Evolutionary conservation across 2,113 vertebrate species (phyloP).

Genomic region (Microcebus griseorufus): DNA sequence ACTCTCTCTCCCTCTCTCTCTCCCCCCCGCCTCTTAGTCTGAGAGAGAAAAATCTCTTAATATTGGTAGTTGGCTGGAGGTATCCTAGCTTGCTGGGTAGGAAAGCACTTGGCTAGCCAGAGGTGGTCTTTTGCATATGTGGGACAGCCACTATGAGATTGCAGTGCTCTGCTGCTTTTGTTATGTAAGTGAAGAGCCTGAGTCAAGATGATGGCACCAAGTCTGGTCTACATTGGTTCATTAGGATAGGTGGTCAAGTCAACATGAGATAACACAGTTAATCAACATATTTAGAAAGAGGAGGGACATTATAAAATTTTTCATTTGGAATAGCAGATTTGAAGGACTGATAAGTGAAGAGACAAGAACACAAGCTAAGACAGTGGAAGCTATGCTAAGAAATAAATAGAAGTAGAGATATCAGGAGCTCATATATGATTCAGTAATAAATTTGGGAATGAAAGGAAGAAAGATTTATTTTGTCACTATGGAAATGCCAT

Average conservation of each 20-base stretch:
- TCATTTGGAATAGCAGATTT: not conserved
- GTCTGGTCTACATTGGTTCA: not conserved
- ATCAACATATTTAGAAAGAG: not conserved
- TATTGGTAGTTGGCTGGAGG: not conserved
- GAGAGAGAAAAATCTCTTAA: not conserved
- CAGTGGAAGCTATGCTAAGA: not conserved
- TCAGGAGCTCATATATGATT: not conserved
- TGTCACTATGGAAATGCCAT: not conserved
- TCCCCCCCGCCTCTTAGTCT: not conserved
- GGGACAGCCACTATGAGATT: fast-evolving
- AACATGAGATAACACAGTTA: not conserved
- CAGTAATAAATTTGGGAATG: not conserved
- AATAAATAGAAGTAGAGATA: not conserved
- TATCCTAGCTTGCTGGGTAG: not conserved
- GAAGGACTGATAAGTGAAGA: not conserved
- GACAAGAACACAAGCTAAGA: not conserved
- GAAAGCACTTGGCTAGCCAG: not conserved
- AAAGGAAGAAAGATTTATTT: not conserved
- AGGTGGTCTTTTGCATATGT: not conserved
- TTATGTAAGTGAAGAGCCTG: not conserved
- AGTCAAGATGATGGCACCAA: not conserved
- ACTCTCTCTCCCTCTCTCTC: too few species aligned
- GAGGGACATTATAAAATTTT: not conserved
- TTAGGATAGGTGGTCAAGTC: not conserved
- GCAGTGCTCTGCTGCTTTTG: not conserved